Percentiles rank a stretch among this genome's conserved stretches.
Evolutionary conservation across 2,888 invertebrate genomes (phyloP).

Genomic region (Frankliniella intonsa): DNA sequence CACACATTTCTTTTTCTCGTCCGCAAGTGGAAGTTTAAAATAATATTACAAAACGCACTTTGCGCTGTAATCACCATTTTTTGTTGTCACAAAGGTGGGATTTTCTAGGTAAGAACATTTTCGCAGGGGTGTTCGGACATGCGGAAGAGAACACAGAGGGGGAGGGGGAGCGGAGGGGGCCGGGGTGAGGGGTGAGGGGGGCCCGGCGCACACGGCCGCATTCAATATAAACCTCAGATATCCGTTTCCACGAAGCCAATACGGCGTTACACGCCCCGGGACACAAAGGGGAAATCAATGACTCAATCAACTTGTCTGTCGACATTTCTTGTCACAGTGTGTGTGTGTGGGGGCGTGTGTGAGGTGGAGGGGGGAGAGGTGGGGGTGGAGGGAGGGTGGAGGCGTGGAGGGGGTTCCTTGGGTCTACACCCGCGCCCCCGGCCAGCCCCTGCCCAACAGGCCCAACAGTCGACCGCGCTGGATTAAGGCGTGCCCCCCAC

Average conservation of each 20-base stretch:
- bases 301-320: conserved; percentile 19
- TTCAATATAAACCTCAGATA: conserved; percentile 17
- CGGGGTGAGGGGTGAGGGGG: neutral
- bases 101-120: too few species aligned
- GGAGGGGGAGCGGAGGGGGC: neutral
- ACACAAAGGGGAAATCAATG: conserved; percentile 25
- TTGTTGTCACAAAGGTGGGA: too few species aligned
- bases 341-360: neutral
- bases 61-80: too few species aligned
- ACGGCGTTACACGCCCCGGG: neutral
- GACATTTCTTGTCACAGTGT: conserved; percentile 1
- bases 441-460: neutral
- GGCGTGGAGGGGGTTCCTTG: neutral
- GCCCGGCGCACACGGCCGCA: neutral
- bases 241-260: conserved; percentile 14
- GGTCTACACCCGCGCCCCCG: neutral
- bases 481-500: neutral
- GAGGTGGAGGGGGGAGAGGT: neutral
- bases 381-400: neutral
- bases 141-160: neutral
- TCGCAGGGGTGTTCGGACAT: too few species aligned
- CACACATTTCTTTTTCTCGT: too few species aligned
- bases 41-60: too few species aligned
- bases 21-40: too few species aligned
- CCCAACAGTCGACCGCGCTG: neutral